A percentile compares a stretch with the other conserved stretches of the same genome.
These are phyloP conservation scores for Mus spretus DNA, from an alignment of 2,797 vertebrate species.

Conservation along the genomic window DNA sequence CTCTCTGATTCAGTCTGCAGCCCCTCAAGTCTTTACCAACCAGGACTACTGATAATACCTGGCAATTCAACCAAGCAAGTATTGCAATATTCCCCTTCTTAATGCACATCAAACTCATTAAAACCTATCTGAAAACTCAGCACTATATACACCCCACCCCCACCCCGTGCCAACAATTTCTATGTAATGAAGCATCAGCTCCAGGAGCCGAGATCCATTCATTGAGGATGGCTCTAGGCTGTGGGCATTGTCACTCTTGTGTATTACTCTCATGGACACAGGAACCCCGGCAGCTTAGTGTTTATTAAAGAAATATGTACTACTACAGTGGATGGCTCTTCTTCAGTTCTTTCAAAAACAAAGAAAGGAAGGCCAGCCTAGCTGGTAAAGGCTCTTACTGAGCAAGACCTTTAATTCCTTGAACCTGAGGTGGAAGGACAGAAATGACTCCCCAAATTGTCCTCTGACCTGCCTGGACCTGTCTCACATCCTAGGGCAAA, in stretches of 20 bases:
- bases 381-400: background rate
- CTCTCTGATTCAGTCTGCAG: conserved; percentile 31
- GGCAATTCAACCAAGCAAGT: conserved; percentile 35
- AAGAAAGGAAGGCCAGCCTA: background rate
- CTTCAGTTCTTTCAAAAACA: background rate
- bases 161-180: background rate
- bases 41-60: conserved; percentile 30
- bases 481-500: background rate
- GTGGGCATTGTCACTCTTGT: background rate
- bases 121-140: background rate
- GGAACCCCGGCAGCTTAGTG: background rate
- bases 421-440: background rate
- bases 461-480: background rate
- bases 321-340: background rate
- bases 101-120: conserved; percentile 29
- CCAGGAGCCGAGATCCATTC: background rate
- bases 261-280: background rate
- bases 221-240: background rate
- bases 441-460: background rate
- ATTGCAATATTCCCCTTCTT: conserved; percentile 48
- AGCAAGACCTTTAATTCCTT: background rate
- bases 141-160: background rate
- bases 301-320: background rate
- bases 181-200: background rate
- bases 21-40: conserved; percentile 36